phyloP scores from a whole-genome alignment of 2,113 vertebrate genomes.

The Myiagra hebetior region DNA sequence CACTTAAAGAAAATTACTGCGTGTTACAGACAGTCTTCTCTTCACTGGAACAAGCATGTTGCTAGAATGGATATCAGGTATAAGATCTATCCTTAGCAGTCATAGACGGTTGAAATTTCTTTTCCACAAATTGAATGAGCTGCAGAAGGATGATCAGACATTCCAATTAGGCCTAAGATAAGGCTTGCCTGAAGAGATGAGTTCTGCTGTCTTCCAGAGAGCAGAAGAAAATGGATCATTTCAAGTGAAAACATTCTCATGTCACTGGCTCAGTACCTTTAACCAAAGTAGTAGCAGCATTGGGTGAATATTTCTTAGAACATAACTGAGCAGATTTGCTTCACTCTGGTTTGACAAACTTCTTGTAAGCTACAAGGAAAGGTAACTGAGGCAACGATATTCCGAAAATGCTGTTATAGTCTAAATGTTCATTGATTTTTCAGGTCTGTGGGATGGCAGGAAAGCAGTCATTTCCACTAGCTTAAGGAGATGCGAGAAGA shows the following conservation, averaged over 20 bases:
- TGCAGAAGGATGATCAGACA: not conserved
- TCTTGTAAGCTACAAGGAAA: not conserved
- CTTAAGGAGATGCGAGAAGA: not conserved
- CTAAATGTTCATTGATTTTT: not conserved
- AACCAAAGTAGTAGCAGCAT: not conserved
- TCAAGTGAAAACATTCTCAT: not conserved
- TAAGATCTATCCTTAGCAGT: not conserved
- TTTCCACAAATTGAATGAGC: not conserved
- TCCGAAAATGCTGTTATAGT: not conserved
- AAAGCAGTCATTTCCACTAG: not conserved
- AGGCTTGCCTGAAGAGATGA: not conserved
- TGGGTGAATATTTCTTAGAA: not conserved
- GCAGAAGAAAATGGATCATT: not conserved
- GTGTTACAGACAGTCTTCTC: not conserved
- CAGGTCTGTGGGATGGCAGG: not conserved
- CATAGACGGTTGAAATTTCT: not conserved
- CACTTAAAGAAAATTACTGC: not conserved
- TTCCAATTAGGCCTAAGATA: not conserved
- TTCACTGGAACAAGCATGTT: not conserved
- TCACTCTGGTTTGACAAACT: not conserved
- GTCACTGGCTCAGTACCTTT: not conserved
- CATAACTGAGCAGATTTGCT: not conserved
- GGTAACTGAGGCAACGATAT: fast-evolving
- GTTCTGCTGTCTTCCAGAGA: not conserved
- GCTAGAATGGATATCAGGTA: not conserved